phyloP scores from a whole-genome alignment of 2,113 vertebrate species.

The Myrmecobius fasciatus region DNA sequence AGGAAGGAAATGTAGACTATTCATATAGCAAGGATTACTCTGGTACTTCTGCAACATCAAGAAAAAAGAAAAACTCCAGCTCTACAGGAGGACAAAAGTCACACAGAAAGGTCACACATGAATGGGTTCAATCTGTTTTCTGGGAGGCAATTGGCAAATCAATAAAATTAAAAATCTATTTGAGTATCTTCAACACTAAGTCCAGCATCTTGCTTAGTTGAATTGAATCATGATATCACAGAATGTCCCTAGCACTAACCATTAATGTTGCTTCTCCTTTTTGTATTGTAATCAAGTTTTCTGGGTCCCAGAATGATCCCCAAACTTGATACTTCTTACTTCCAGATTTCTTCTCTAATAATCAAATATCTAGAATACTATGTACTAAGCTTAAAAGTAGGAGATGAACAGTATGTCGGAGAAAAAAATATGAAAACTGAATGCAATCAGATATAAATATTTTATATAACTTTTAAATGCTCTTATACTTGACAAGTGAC shows the following conservation, averaged over 20 bases:
- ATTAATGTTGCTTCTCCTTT: background rate
- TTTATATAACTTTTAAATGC: background rate
- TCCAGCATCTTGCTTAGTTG: background rate
- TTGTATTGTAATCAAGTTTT: background rate
- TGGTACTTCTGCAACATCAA: background rate
- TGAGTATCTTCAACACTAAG: background rate
- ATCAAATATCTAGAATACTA: slow-evolving; percentile 19
- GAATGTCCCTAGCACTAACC: background rate
- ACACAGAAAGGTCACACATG: background rate
- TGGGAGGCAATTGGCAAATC: background rate
- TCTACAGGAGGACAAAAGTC: background rate
- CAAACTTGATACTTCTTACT: background rate
- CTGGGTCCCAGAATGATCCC: slow-evolving; percentile 14
- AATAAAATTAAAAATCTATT: background rate
- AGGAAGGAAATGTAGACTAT: background rate
- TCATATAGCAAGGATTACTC: background rate
- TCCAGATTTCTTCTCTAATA: slow-evolving; percentile 1
- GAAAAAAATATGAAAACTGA: background rate
- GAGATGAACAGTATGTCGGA: background rate
- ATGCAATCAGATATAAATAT: background rate
- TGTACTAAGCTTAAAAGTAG: background rate
- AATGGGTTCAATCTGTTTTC: background rate
- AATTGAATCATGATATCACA: background rate
- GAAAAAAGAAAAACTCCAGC: background rate
- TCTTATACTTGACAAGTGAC: background rate